Conservation (phyloP, 2,113 vertebrate species). For the Lagenorhynchus albirostris region DNA sequence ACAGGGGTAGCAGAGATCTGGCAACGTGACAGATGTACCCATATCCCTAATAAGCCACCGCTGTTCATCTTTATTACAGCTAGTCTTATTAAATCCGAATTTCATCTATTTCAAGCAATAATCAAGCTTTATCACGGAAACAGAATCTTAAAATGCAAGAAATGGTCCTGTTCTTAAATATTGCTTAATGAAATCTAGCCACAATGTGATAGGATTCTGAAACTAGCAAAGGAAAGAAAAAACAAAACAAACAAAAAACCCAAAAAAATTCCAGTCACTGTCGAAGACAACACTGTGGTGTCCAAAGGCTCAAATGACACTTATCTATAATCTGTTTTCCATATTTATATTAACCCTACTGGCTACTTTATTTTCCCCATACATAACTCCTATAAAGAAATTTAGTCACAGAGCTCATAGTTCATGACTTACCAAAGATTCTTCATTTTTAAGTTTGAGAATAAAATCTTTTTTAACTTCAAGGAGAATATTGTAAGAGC, state of each 20-base stretch:
- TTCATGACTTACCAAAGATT: not conserved
- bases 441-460: not conserved
- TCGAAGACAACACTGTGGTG: not conserved
- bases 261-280: not conserved
- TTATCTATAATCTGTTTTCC: not conserved
- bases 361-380: not conserved
- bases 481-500: not conserved
- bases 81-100: not conserved
- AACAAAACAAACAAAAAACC: not conserved
- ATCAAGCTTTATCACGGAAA: not conserved
- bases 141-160: not conserved
- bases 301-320: not conserved
- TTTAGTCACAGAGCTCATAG: not conserved
- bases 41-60: not conserved
- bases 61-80: not conserved
- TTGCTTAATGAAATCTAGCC: not conserved
- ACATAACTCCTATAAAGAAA: not conserved
- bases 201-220: not conserved
- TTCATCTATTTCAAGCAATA: not conserved
- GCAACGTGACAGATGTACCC: not conserved
- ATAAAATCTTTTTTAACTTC: slow-evolving; percentile 9
- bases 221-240: not conserved
- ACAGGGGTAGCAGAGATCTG: not conserved
- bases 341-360: not conserved
- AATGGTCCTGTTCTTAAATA: not conserved